Evolutionary conservation across 2,888 invertebrate species (phyloP).

Genomic region (Drosophila longiperda): DNA sequence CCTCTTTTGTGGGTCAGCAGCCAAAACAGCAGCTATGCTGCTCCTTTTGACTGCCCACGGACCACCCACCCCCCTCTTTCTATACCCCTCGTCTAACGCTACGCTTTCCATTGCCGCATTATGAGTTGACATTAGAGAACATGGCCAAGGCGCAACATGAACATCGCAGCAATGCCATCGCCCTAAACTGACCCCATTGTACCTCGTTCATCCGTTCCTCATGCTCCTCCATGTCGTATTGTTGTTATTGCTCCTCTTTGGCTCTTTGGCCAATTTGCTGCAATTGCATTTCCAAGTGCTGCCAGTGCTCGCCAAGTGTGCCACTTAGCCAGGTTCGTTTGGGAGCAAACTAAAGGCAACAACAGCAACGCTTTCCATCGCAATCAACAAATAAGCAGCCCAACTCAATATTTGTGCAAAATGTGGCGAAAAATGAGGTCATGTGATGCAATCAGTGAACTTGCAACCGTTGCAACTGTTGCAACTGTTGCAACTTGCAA

Average conservation of each 20-base stretch:
- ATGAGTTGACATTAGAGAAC: slow-evolving; percentile 81
- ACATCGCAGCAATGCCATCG: slow-evolving; percentile 65
- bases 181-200: slow-evolving; percentile 79
- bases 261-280: slow-evolving; percentile 71
- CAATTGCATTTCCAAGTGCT: slow-evolving; percentile 68
- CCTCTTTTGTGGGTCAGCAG: slow-evolving; percentile 63
- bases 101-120: slow-evolving; percentile 50
- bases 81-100: not conserved
- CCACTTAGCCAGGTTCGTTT: slow-evolving; percentile 68
- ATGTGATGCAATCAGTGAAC: slow-evolving; percentile 70
- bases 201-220: slow-evolving; percentile 15
- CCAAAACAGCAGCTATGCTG: slow-evolving; percentile 25
- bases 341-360: slow-evolving; percentile 22
- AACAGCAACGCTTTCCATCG: slow-evolving; percentile 10
- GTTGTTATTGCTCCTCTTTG: slow-evolving; percentile 44
- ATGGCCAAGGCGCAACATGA: slow-evolving; percentile 70
- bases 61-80: not conserved
- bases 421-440: slow-evolving; percentile 64
- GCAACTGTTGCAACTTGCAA: slow-evolving; percentile 4
- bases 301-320: slow-evolving; percentile 58
- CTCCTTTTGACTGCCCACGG: slow-evolving; percentile 2
- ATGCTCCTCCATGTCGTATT: slow-evolving; percentile 17
- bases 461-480: slow-evolving; percentile 35
- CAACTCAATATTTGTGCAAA: slow-evolving; percentile 75
- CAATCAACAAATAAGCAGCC: slow-evolving; percentile 30